These are phyloP conservation scores for Augochlora pura DNA, from an alignment of 1,140 invertebrate genomes.

Conservation along the genomic window DNA sequence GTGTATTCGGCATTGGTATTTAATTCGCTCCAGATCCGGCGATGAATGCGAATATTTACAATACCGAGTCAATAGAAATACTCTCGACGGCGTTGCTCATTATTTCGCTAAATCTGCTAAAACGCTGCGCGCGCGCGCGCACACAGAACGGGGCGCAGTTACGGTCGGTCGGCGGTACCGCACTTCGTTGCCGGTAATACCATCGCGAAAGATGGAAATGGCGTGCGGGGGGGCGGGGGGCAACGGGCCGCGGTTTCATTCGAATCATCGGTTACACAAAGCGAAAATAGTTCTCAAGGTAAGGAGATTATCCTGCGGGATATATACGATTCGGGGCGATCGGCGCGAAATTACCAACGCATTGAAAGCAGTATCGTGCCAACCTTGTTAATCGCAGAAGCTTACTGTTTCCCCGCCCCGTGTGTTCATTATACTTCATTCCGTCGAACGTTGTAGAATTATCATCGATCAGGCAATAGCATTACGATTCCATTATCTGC, in stretches of 20 bases:
- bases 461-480: slow-evolving; percentile 43
- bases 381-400: slow-evolving; percentile 41
- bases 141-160: too few species aligned
- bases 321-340: slow-evolving; percentile 25
- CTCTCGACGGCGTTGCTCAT: background rate
- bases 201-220: background rate
- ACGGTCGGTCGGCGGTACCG: too few species aligned
- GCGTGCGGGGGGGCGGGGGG: too few species aligned
- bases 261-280: background rate
- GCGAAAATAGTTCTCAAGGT: slow-evolving; percentile 13
- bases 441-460: slow-evolving; percentile 40
- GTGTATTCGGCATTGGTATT: too few species aligned
- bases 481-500: slow-evolving; percentile 44
- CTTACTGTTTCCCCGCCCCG: slow-evolving; percentile 37
- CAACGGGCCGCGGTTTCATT: background rate
- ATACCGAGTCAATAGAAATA: too few species aligned
- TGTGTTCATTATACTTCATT: slow-evolving; percentile 40
- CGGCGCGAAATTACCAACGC: slow-evolving; percentile 29
- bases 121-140: background rate
- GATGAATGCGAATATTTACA: too few species aligned
- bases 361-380: slow-evolving; percentile 12
- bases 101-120: background rate
- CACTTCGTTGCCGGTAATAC: background rate
- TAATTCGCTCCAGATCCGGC: too few species aligned
- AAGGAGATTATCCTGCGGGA: slow-evolving; percentile 13